These are phyloP conservation scores for Adrianichthys oophorus DNA, from an alignment of 2,797 vertebrate species.

Conservation along the genomic window DNA sequence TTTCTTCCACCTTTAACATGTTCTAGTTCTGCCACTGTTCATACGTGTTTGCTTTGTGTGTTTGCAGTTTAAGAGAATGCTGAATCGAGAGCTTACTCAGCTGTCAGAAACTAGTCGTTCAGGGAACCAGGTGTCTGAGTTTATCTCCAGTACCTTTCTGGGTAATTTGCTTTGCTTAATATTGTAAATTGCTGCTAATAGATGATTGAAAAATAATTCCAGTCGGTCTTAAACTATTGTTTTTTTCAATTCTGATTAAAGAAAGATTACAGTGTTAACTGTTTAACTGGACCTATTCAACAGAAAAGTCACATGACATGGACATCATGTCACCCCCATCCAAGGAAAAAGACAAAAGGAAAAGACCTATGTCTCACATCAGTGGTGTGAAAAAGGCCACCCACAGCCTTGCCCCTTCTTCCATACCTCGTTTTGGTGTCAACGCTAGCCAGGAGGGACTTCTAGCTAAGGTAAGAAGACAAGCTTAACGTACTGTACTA, in stretches of 20 bases:
- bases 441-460: conserved; percentile 81
- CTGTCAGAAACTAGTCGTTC: conserved; percentile 93
- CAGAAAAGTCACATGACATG: conserved; percentile 92
- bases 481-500: background rate
- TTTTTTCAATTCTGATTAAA: background rate
- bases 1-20: too few relatives aligned
- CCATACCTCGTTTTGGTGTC: conserved; percentile 89
- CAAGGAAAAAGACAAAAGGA: conserved; percentile 84
- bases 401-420: conserved; percentile 73
- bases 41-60: background rate
- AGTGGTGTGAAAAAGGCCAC: conserved; percentile 83
- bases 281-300: conserved; percentile 9
- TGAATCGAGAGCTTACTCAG: conserved; percentile 90
- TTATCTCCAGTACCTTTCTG: conserved; percentile 92
- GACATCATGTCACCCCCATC: conserved; percentile 79
- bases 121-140: conserved; percentile 94
- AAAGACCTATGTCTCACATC: conserved; percentile 88
- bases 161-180: conserved; percentile 68
- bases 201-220: background rate
- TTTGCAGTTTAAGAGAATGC: conserved; percentile 92
- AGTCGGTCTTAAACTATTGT: background rate
- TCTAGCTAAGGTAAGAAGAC: conserved; percentile 83
- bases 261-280: conserved; percentile 1
- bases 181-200: background rate
- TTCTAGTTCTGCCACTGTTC: background rate